These are phyloP conservation scores for Hyperoplus immaculatus DNA, from an alignment of 2,797 vertebrate species.

Conservation along the genomic window DNA sequence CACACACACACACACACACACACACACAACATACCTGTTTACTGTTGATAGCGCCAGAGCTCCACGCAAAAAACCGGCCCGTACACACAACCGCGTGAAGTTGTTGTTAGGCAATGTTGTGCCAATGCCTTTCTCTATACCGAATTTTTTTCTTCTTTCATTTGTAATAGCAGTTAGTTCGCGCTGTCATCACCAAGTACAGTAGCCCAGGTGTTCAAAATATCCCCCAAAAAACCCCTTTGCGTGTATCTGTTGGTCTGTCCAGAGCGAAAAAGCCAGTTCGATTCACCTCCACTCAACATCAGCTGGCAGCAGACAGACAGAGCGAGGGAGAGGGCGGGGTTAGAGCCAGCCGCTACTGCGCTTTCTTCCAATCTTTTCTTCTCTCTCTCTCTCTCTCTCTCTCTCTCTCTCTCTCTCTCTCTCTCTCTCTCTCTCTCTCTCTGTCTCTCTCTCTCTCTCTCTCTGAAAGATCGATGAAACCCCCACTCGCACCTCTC, in stretches of 20 bases:
- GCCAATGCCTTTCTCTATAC: slow-evolving; percentile 10
- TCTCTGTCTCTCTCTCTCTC: background rate
- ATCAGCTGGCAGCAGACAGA: slow-evolving; percentile 56
- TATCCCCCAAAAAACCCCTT: background rate
- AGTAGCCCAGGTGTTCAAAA: background rate
- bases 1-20: too few relatives aligned
- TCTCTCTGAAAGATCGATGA: background rate
- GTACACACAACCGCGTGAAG: slow-evolving; percentile 41
- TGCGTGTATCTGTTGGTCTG: background rate
- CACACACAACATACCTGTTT: slow-evolving; percentile 23
- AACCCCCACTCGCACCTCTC: background rate
- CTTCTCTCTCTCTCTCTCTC: background rate
- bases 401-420: background rate
- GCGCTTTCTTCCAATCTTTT: slow-evolving; percentile 18
- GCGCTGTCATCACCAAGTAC: slow-evolving; percentile 15
- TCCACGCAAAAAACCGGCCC: slow-evolving; percentile 31
- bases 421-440: background rate
- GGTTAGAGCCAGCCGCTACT: background rate
- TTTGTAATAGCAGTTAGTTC: background rate
- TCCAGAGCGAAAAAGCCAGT: slow-evolving; percentile 5
- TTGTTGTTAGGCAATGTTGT: slow-evolving; percentile 26
- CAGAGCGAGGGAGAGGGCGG: background rate
- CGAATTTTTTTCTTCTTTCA: background rate
- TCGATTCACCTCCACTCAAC: slow-evolving; percentile 55
- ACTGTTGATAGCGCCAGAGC: slow-evolving; percentile 15